These are phyloP conservation scores for Drosophila burlai DNA, from an alignment of 1,140 invertebrate species.

Conservation along the genomic window DNA sequence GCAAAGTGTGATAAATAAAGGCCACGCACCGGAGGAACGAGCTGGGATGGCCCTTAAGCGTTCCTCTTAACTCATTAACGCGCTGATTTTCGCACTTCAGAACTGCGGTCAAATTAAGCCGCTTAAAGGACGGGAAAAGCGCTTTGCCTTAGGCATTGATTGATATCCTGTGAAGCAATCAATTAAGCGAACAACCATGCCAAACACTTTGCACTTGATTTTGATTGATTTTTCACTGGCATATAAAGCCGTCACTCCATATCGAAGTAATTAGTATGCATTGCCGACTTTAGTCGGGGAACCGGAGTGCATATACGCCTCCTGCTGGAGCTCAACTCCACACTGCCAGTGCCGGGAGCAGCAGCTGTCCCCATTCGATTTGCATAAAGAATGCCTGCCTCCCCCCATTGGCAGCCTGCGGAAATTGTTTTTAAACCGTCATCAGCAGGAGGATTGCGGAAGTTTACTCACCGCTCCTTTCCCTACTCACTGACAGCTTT, in stretches of 20 bases:
- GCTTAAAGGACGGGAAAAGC: slow-evolving; percentile 13
- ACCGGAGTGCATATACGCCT: slow-evolving; percentile 11
- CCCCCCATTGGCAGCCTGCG: slow-evolving; percentile 6
- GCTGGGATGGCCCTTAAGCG: slow-evolving; percentile 8
- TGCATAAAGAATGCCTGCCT: slow-evolving; percentile 43
- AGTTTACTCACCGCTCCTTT: slow-evolving; percentile 7
- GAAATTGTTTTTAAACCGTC: slow-evolving; percentile 54
- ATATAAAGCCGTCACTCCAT: slow-evolving; percentile 9
- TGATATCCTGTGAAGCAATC: slow-evolving; percentile 59
- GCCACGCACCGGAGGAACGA: not conserved
- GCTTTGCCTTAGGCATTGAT: slow-evolving; percentile 27
- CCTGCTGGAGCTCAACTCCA: not conserved
- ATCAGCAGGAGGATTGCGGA: slow-evolving; percentile 27
- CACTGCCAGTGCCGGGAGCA: not conserved
- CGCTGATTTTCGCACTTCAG: slow-evolving; percentile 27
- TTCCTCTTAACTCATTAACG: slow-evolving; percentile 34
- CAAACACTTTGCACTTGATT: slow-evolving; percentile 59
- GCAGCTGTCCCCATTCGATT: slow-evolving; percentile 38
- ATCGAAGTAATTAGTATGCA: slow-evolving; percentile 56
- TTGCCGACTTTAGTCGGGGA: not conserved
- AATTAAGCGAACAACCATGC: slow-evolving; percentile 61
- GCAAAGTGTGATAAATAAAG: slow-evolving; percentile 9
- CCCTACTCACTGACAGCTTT: slow-evolving; percentile 22
- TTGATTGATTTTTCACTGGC: slow-evolving; percentile 67
- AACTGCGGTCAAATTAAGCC: slow-evolving; percentile 27